Evolutionary conservation across 2,888 invertebrate species (phyloP), one percentile per base, ranked within the genome.

Genomic region (Anodontia alba): DNA sequence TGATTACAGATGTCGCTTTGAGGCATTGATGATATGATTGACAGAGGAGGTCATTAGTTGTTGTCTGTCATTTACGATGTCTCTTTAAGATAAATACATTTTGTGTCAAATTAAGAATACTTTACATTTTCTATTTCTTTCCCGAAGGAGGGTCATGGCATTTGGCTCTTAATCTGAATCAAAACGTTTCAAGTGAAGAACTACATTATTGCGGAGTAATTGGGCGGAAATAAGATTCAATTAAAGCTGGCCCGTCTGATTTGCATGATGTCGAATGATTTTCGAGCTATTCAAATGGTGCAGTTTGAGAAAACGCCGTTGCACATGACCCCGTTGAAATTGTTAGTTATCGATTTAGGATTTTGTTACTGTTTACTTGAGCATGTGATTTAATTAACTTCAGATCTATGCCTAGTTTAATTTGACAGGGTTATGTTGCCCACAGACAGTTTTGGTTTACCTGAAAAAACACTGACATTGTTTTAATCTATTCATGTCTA

Each of bases 1-100:
- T 54, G 54, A 54, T 54, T 54, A 54, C 26, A 54, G 54, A 54
- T 54, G 54, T 54, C 54, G 54, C 54, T 54, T 54, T 54, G 54
- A 54, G 54, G 54, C 54, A 54, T 23, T 8, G 26, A 54, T 54
- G n/a, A 20, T 54, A 26, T 26, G 54, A 54, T 54, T 54, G 54
- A 54, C 54, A 26, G 54, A 26, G 26, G 7, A 26, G 10, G 54
- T 54, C 54, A 54, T 54, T 54, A 54, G 23, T 26, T 54, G 1
- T 26, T 26, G 54, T 54, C 54, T 54, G 54, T 54, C 54, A 54
- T 54, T 54, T 5, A 54, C 26, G 54, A 26, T 54, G 54, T 54
- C 54, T 54, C 12, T 54, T 26, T 20, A 23, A 3, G 54, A 54
- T 54, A 54, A 54, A 54, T 54, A 26, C 54, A 54, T 23, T 54